Evolutionary conservation across 2,888 invertebrate species (phyloP).

Genomic region (Acrocyrtus sp.): DNA sequence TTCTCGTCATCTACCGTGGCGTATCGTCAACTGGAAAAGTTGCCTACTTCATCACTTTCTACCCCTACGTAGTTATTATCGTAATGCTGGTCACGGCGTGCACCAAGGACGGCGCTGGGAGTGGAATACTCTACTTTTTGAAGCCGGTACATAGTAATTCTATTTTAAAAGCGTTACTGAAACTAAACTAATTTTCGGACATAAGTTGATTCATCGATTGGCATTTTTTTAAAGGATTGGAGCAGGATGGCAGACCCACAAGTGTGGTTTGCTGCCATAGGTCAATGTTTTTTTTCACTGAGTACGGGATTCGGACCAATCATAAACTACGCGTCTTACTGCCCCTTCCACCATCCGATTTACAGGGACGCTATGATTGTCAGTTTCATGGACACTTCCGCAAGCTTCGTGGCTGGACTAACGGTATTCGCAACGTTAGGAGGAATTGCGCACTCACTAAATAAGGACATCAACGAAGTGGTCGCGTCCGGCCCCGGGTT

Average conservation of each 20-base stretch:
- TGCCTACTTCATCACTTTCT: constrained; percentile 89
- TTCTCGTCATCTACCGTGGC: constrained; percentile 77
- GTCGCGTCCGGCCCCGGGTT: constrained; percentile 68
- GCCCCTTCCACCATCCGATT: constrained; percentile 76
- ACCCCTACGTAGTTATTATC: constrained; percentile 82
- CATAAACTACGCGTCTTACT: constrained; percentile 82
- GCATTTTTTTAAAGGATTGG: too few relatives aligned
- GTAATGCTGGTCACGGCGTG: constrained; percentile 73
- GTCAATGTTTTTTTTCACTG: constrained; percentile 80
- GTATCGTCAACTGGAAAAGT: constrained; percentile 70
- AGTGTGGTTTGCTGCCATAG: constrained; percentile 67
- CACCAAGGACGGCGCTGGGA: constrained; percentile 74
- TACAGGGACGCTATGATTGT: constrained; percentile 80
- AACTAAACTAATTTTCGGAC: too few relatives aligned
- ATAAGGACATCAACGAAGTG: constrained; percentile 68
- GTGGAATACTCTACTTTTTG: constrained; percentile 82
- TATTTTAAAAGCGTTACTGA: too few relatives aligned
- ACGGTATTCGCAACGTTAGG: constrained; percentile 77
- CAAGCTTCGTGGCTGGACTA: constrained; percentile 81
- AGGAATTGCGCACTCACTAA: constrained; percentile 75
- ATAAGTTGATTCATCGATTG: too few relatives aligned
- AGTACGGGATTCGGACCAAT: constrained; percentile 80
- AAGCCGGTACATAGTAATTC: too few relatives aligned
- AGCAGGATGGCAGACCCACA: constrained; percentile 75
- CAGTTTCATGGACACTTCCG: constrained; percentile 76